Conservation (phyloP, 2,113 vertebrate genomes). For the Toxostoma redivivum region DNA sequence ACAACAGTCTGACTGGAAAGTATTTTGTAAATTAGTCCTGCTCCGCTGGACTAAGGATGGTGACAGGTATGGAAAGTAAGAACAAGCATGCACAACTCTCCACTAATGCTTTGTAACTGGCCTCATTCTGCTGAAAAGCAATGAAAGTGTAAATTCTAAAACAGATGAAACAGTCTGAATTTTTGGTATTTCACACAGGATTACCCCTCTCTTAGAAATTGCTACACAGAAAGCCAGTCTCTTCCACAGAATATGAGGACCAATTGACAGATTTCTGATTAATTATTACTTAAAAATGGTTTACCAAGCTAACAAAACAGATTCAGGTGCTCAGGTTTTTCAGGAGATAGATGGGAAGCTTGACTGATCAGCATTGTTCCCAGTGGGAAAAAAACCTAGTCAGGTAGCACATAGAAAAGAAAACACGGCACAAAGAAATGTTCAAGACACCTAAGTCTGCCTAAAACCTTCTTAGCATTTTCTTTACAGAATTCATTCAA, state of each 20-base stretch:
- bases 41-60: background rate
- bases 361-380: background rate
- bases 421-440: fast-evolving
- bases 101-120: background rate
- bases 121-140: background rate
- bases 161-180: background rate
- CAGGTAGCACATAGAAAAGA: background rate
- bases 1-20: background rate
- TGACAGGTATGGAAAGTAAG: background rate
- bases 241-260: background rate
- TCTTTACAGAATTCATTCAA: background rate
- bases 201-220: background rate
- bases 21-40: background rate
- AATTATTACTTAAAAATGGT: background rate
- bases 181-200: background rate
- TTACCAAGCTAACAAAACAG: background rate
- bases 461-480: background rate
- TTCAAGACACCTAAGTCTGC: background rate
- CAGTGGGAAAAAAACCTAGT: fast-evolving
- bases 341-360: background rate
- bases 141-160: background rate
- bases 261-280: background rate
- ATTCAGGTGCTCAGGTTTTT: background rate
- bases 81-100: background rate
- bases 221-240: background rate